These are phyloP conservation scores for Xylota sylvarum DNA, from an alignment of 2,888 invertebrate genomes.

Conservation along the genomic window DNA sequence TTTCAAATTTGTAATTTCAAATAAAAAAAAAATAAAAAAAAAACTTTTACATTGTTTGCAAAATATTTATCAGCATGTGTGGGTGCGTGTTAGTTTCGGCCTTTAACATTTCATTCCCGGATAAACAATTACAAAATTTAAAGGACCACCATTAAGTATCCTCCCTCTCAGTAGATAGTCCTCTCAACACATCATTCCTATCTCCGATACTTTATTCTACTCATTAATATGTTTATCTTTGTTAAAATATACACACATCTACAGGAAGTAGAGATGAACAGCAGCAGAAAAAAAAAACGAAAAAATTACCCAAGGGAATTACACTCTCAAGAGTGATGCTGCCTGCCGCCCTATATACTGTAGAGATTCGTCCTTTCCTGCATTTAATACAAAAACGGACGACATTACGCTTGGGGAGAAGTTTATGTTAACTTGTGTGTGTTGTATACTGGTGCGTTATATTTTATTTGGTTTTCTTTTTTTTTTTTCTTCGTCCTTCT, in stretches of 20 bases:
- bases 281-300: neutral
- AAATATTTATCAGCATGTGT: neutral
- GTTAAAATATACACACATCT: neutral
- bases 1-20: neutral
- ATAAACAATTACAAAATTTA: conserved; percentile 10
- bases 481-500: conserved; percentile 23
- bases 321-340: neutral
- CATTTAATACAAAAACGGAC: conserved; percentile 49
- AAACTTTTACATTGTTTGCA: neutral
- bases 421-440: conserved; percentile 43
- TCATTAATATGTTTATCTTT: conserved; percentile 43
- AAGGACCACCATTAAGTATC: neutral
- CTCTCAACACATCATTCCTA: neutral
- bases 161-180: neutral
- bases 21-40: neutral
- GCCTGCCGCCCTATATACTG: neutral
- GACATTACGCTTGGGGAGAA: conserved; percentile 36
- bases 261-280: neutral
- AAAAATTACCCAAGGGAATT: conserved; percentile 25
- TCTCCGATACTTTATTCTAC: conserved; percentile 4
- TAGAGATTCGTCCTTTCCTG: conserved; percentile 13
- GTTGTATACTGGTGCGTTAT: conserved; percentile 22
- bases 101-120: neutral
- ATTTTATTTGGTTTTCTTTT: too few relatives aligned
- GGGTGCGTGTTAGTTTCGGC: neutral